Conservation (phyloP, 2,888 invertebrate genomes). For the Hemithea aestivaria region DNA sequence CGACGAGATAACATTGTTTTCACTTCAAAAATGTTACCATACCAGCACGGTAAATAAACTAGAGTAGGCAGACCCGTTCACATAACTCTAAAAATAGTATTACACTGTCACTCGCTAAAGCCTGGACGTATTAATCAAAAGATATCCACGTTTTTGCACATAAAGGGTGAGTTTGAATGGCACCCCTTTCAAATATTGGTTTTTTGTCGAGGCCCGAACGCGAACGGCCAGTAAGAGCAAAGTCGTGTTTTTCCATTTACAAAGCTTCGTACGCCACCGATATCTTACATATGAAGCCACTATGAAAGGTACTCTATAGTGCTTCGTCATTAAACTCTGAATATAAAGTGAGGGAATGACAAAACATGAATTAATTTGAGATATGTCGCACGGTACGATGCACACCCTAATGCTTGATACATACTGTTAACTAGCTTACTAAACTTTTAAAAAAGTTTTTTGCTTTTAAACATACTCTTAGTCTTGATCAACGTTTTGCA, state of each 20-base stretch:
- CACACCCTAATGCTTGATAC: conserved; percentile 48
- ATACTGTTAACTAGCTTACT: conserved; percentile 30
- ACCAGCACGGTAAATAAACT: no score
- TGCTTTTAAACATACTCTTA: no score
- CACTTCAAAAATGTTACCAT: no score
- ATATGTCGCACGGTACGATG: conserved; percentile 74
- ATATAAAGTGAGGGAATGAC: conserved; percentile 77
- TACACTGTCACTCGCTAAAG: conserved; percentile 24
- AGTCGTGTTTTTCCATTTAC: conserved; percentile 72
- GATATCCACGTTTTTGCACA: conserved; percentile 65
- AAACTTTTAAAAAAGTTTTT: conserved; percentile 1
- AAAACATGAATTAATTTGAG: conserved; percentile 78
- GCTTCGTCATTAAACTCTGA: conserved; percentile 71
- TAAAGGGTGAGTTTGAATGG: conserved; percentile 72
- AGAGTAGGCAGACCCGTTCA: no score
- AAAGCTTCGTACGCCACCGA: conserved; percentile 53
- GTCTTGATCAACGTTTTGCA: no score
- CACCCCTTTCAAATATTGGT: conserved; percentile 77
- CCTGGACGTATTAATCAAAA: conserved; percentile 66
- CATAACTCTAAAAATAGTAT: conserved; percentile 5
- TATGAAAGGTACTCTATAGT: conserved; percentile 54
- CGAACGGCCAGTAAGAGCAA: conserved; percentile 73
- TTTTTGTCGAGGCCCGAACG: conserved; percentile 54
- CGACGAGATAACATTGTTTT: no score
- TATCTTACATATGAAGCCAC: conserved; percentile 60